Evolutionary conservation across 2,888 invertebrate species (phyloP), one percentile per base, ranked within the genome.

Genomic region (Spisula solida): DNA sequence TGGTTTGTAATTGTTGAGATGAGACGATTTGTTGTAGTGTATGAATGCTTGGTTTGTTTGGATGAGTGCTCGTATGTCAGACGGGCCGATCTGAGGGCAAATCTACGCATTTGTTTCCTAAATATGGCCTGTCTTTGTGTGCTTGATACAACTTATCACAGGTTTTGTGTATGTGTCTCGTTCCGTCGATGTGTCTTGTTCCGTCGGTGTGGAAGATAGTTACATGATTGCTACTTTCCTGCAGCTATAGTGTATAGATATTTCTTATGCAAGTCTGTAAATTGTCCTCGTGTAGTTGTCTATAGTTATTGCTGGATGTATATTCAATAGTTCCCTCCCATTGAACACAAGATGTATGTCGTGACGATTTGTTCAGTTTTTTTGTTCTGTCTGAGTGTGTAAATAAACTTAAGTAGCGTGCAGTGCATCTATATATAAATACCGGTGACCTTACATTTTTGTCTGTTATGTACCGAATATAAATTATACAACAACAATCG

Each of bases 1-100:
- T 75, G 75, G 75, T 31, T 75, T 2, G 75, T 75, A 75, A 75
- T 75, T 75, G 75, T 75, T 6, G 34, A 34, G 75, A 75, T 75
- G 20, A 18, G 34, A 16, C 34, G 75, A 34, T 75, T 75, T 34
- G 31, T 75, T 34, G 34, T 75, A 18, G 31, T 75, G 8, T 75
- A 75, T 75, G 75, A 34, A 66, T 75, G 75, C 5, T 12, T 75
- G 12, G 75, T 34, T 75, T 75, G 29, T 25, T 31, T 75, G 75
- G 29, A 34, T 75, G 31, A 75, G 16, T 75, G 34, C 75, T 75
- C 34, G 31, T 6, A 75, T 75, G 75, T 75, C 75, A 75, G 75
- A 75, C 75, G 16, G 75, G 29, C 75, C 16, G 18, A 75, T 66
- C 60, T 66, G 8, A 66, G 60, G 60, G 60, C 60, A 66, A 25